phyloP scores from a whole-genome alignment of 1,140 invertebrate species.

The Centruroides sculpturatus region DNA sequence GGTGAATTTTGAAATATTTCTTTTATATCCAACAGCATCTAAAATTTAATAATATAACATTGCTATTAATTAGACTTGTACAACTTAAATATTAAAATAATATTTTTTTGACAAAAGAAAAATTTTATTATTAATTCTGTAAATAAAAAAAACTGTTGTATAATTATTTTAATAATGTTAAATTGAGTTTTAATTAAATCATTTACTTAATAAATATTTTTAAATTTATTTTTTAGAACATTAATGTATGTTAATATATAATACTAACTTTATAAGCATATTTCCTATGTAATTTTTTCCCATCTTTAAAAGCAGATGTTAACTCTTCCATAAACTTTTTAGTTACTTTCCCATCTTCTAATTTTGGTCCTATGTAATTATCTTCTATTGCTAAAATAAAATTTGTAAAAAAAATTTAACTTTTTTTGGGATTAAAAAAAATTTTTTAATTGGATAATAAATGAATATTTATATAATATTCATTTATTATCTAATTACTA shows the following conservation, averaged over 20 bases:
- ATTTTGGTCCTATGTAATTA: constrained; percentile 77
- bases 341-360: constrained; percentile 72
- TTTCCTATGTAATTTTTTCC: constrained; percentile 89
- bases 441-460: no score
- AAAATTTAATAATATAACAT: constrained; percentile 21
- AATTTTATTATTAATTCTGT: no score
- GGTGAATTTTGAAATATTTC: constrained; percentile 66
- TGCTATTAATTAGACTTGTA: no score
- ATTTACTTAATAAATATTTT: constrained; percentile 5
- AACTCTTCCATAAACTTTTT: constrained; percentile 52
- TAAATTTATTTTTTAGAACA: not conserved
- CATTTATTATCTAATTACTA: no score
- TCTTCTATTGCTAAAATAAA: constrained; percentile 66
- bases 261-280: constrained; percentile 82
- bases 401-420: not conserved
- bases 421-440: no score
- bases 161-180: no score
- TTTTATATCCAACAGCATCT: constrained; percentile 88
- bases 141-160: no score
- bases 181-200: not conserved
- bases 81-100: no score
- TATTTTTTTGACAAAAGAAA: no score
- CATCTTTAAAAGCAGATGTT: constrained; percentile 76
- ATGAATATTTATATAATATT: no score
- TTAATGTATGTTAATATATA: not conserved